phyloP scores from a whole-genome alignment of 2,888 invertebrate species.

The Cerceris rybyensis region DNA sequence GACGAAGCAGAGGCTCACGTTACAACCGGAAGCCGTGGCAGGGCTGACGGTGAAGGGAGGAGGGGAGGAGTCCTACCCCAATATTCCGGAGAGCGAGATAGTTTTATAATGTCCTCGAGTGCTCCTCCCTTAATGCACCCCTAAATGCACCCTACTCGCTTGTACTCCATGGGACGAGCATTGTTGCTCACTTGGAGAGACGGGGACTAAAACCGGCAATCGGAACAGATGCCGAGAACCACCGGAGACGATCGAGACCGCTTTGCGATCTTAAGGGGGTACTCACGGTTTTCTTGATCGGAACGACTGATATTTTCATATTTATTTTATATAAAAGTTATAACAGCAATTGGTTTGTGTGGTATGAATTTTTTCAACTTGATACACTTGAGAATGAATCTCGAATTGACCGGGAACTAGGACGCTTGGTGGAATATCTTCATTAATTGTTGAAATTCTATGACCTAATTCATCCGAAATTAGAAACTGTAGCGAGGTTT shows the following conservation, averaged over 20 bases:
- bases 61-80: slow-evolving; percentile 72
- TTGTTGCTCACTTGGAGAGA: slow-evolving; percentile 78
- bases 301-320: background rate
- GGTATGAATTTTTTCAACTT: too few species aligned
- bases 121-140: slow-evolving; percentile 78
- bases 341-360: too few species aligned
- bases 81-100: slow-evolving; percentile 68
- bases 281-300: slow-evolving; percentile 30
- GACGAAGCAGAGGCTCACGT: slow-evolving; percentile 71
- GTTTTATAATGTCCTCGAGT: slow-evolving; percentile 78
- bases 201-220: slow-evolving; percentile 36
- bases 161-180: slow-evolving; percentile 43
- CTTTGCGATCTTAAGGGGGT: slow-evolving; percentile 42
- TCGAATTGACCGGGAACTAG: too few species aligned
- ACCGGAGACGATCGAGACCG: slow-evolving; percentile 41
- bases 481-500: too few species aligned
- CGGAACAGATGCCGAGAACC: slow-evolving; percentile 58
- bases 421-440: too few species aligned
- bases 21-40: slow-evolving; percentile 80
- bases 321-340: too few species aligned
- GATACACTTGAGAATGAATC: too few species aligned
- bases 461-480: too few species aligned
- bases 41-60: slow-evolving; percentile 64
- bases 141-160: slow-evolving; percentile 63
- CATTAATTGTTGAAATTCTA: too few species aligned